phyloP scores from a whole-genome alignment of 2,113 vertebrate genomes.

The Falco punctatus region DNA sequence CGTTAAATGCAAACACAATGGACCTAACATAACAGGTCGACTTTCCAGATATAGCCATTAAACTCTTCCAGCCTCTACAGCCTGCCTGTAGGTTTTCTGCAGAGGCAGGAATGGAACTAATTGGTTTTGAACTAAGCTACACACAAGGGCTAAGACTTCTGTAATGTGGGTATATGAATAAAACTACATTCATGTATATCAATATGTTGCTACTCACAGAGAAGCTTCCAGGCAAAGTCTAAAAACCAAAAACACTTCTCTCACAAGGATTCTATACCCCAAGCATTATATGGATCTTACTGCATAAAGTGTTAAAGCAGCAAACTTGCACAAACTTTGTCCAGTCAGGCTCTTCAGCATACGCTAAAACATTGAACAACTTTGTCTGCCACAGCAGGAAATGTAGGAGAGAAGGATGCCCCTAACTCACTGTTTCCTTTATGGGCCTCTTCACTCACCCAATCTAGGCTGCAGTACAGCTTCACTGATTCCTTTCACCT shows the following conservation, averaged over 20 bases:
- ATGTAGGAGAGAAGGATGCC: neutral
- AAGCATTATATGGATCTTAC: neutral
- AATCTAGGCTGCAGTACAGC: neutral
- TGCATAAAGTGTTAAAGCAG: neutral
- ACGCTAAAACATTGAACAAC: neutral
- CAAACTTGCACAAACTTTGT: neutral
- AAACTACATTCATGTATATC: neutral
- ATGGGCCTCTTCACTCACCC: neutral
- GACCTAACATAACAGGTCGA: neutral
- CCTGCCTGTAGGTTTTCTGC: neutral
- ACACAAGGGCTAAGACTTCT: neutral
- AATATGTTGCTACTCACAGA: neutral
- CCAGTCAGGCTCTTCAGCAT: neutral
- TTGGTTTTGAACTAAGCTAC: neutral
- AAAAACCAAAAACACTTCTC: neutral
- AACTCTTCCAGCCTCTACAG: neutral
- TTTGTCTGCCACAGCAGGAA: neutral
- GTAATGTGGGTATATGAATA: neutral
- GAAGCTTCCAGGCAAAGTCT: neutral
- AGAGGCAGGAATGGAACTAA: neutral
- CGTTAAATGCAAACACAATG: neutral
- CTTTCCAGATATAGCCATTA: neutral
- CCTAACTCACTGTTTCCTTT: neutral
- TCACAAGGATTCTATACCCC: neutral
- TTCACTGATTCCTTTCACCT: neutral